Evolutionary conservation across 2,888 invertebrate genomes (phyloP).

Genomic region (Harpalus rubripes): DNA sequence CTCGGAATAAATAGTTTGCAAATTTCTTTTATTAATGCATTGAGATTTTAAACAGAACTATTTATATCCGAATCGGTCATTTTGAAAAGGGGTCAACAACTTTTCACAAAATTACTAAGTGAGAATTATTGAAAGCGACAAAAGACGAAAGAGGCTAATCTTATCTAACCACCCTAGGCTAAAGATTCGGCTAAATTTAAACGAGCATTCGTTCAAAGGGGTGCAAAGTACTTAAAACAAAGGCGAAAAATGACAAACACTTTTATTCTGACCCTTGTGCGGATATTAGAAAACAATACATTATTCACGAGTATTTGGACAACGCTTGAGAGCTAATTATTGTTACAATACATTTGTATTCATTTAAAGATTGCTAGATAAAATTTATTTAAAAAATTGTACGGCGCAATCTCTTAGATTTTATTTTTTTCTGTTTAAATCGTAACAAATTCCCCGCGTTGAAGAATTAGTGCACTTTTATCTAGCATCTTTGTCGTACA

Average conservation of each 20-base stretch:
- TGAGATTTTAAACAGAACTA: background rate
- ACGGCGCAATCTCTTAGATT: too few relatives aligned
- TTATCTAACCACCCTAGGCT: slow-evolving; percentile 15
- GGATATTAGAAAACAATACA: slow-evolving; percentile 18
- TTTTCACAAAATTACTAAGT: background rate
- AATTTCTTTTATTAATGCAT: background rate
- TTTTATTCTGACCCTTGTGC: slow-evolving; percentile 16
- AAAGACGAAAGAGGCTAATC: slow-evolving; percentile 29
- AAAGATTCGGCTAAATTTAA: slow-evolving; percentile 33
- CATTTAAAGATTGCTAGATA: too few relatives aligned
- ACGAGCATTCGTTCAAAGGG: background rate
- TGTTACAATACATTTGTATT: background rate
- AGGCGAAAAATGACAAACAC: slow-evolving; percentile 40
- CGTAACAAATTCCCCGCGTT: too few relatives aligned
- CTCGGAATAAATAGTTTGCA: background rate
- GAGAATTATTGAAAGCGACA: background rate
- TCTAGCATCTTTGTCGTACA: too few relatives aligned
- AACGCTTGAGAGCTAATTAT: background rate
- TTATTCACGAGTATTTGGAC: background rate
- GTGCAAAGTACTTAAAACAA: slow-evolving; percentile 2
- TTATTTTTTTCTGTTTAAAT: too few relatives aligned
- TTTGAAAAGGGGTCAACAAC: background rate
- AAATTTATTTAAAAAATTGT: too few relatives aligned
- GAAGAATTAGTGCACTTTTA: too few relatives aligned
- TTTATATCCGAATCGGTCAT: background rate